phyloP scores from a whole-genome alignment of 53 echinoderm and acorn worm species.

The Paracentrotus lividus region DNA sequence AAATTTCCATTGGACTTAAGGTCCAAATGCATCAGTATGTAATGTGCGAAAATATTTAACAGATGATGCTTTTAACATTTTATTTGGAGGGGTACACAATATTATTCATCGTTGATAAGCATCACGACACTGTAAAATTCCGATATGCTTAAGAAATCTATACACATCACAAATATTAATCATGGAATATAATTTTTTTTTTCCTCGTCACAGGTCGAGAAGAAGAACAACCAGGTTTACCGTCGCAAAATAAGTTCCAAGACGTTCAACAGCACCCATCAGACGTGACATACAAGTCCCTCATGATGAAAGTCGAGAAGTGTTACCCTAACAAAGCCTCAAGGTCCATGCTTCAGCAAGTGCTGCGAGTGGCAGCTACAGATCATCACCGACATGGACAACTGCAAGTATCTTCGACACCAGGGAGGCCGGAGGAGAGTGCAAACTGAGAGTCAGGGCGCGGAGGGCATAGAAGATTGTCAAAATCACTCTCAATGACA shows the following conservation, averaged over 20 bases:
- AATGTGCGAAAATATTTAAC: too few relatives aligned
- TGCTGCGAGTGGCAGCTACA: conserved; percentile 90
- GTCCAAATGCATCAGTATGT: too few relatives aligned
- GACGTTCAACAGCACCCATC: conserved; percentile 68
- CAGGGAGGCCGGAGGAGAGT: conserved; percentile 75
- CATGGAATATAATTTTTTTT: neutral
- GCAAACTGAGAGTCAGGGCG: conserved; percentile 65
- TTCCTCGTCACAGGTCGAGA: conserved; percentile 76
- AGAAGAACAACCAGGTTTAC: conserved; percentile 93
- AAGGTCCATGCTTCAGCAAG: conserved; percentile 91
- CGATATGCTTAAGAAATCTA: too few relatives aligned
- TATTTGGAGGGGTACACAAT: too few relatives aligned
- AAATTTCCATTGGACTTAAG: too few relatives aligned
- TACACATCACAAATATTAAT: neutral
- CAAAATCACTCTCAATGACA: neutral
- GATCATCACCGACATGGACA: conserved; percentile 73
- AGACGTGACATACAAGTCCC: conserved; percentile 81
- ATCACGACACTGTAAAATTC: too few relatives aligned
- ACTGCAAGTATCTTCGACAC: conserved; percentile 79
- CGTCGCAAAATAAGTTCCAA: conserved; percentile 90
- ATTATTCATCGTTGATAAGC: too few relatives aligned
- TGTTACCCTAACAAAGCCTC: conserved; percentile 84
- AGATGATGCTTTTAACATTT: too few relatives aligned
- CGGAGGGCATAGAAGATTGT: conserved; percentile 11
- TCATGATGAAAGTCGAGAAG: conserved; percentile 88